phyloP scores from a whole-genome alignment of 2,888 invertebrate genomes.

The Sinentomon sp. region DNA sequence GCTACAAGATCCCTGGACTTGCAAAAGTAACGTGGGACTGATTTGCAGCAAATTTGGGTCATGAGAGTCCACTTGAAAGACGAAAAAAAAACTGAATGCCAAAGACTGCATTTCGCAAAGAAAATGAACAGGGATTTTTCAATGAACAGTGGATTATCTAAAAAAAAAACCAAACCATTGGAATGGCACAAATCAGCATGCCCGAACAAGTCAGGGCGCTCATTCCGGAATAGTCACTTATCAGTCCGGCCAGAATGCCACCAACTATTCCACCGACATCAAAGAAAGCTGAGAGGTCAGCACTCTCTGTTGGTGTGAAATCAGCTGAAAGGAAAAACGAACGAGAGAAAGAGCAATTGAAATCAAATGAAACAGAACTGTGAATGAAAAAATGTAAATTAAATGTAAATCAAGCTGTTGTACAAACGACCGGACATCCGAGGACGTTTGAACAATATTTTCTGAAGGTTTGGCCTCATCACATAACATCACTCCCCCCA shows the following conservation, averaged over 20 bases:
- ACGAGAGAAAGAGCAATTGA: neutral
- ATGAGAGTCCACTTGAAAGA: no score
- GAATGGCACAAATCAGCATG: constrained; percentile 53
- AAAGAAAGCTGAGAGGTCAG: constrained; percentile 49
- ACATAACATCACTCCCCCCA: no score
- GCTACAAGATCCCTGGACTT: no score
- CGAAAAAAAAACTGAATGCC: no score
- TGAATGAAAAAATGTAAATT: constrained; percentile 2
- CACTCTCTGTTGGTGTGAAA: constrained; percentile 36
- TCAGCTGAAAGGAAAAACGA: constrained; percentile 26
- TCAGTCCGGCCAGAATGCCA: constrained; percentile 56
- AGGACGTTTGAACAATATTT: no score
- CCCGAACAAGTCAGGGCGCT: constrained; percentile 60
- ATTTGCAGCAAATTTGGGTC: no score
- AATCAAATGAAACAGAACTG: no score
- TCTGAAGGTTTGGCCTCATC: no score
- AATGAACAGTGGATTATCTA: constrained; percentile 1
- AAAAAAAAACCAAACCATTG: constrained; percentile 37
- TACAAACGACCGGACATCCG: no score
- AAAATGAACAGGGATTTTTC: neutral
- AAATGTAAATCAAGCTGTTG: neutral
- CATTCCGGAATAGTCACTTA: constrained; percentile 56
- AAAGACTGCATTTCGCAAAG: no score
- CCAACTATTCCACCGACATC: constrained; percentile 76
- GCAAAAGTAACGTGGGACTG: no score